Percentiles rank a stretch among this genome's conserved stretches.
Evolutionary conservation across 92 coral and sea anemone genomes (phyloP).

Genomic region (Phymanthus crucifer): DNA sequence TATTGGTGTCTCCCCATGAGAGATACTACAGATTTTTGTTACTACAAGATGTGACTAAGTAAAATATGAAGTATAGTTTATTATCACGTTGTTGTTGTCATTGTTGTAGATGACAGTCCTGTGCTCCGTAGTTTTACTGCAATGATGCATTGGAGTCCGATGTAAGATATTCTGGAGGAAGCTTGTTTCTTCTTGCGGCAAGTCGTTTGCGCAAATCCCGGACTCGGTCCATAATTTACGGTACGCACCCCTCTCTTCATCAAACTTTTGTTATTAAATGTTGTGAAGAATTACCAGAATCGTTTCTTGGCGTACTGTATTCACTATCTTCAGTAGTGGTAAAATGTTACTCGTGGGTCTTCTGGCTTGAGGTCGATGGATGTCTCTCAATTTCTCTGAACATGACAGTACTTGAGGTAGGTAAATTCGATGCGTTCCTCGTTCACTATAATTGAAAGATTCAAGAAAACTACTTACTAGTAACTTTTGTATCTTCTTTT

Average conservation of each 20-base stretch:
- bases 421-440: background rate
- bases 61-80: too few relatives aligned
- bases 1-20: too few relatives aligned
- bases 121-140: conserved; percentile 17
- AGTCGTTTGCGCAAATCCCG: conserved; percentile 83
- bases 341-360: conserved; percentile 49
- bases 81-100: too few relatives aligned
- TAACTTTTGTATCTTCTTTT: too few relatives aligned
- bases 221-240: too few relatives aligned
- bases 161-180: conserved; percentile 51
- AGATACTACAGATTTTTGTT: too few relatives aligned
- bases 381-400: conserved; percentile 72
- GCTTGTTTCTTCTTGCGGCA: conserved; percentile 72
- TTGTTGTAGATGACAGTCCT: too few relatives aligned
- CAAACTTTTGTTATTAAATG: conserved; percentile 54
- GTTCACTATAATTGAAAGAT: too few relatives aligned
- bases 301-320: conserved; percentile 49
- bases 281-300: conserved; percentile 28
- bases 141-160: conserved; percentile 33
- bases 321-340: conserved; percentile 58
- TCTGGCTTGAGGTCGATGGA: conserved; percentile 62
- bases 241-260: too few relatives aligned
- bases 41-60: too few relatives aligned
- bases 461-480: too few relatives aligned
- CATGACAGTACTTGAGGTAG: background rate